Evolutionary conservation across 2,113 vertebrate genomes (phyloP).

Genomic region (Forbesichthys papilliferus): DNA sequence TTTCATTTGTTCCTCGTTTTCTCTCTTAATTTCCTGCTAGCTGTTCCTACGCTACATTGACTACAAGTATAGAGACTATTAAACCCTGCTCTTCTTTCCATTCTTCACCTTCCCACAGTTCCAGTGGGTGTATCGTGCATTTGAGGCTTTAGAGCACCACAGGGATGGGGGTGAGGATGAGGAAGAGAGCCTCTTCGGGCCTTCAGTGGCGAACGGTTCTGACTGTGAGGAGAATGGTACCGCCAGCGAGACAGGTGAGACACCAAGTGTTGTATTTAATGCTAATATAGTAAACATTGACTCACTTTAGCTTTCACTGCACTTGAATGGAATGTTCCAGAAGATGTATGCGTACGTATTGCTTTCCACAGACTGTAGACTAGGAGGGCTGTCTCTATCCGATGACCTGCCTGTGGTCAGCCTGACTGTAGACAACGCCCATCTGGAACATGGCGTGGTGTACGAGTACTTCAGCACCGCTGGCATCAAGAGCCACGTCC

Average conservation of each 20-base stretch:
- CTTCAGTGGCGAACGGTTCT: slow-evolving; percentile 67
- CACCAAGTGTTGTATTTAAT: neutral
- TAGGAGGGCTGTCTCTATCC: slow-evolving; percentile 63
- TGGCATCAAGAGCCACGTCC: slow-evolving; percentile 88
- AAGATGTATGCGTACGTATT: slow-evolving; percentile 11
- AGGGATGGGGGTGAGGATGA: slow-evolving; percentile 23
- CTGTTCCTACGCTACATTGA: neutral
- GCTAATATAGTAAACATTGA: neutral
- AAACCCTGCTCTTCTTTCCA: slow-evolving; percentile 13
- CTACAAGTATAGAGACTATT: neutral
- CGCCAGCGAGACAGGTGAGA: slow-evolving; percentile 72
- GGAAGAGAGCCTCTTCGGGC: slow-evolving; percentile 51
- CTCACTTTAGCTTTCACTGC: neutral
- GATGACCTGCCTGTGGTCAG: slow-evolving; percentile 78
- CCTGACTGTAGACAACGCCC: slow-evolving; percentile 91
- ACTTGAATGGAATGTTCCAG: neutral
- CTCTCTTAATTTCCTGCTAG: too few species aligned
- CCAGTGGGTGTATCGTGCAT: slow-evolving; percentile 90
- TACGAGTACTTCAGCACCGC: slow-evolving; percentile 93
- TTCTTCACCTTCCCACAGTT: slow-evolving; percentile 47
- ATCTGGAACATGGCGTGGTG: slow-evolving; percentile 91
- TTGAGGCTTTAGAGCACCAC: slow-evolving; percentile 85
- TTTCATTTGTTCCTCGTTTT: too few species aligned
- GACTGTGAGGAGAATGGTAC: slow-evolving; percentile 67
- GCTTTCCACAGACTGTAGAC: slow-evolving; percentile 46